Evolutionary conservation across 2,113 vertebrate genomes (phyloP).

Genomic region (Toxotes chatareus): DNA sequence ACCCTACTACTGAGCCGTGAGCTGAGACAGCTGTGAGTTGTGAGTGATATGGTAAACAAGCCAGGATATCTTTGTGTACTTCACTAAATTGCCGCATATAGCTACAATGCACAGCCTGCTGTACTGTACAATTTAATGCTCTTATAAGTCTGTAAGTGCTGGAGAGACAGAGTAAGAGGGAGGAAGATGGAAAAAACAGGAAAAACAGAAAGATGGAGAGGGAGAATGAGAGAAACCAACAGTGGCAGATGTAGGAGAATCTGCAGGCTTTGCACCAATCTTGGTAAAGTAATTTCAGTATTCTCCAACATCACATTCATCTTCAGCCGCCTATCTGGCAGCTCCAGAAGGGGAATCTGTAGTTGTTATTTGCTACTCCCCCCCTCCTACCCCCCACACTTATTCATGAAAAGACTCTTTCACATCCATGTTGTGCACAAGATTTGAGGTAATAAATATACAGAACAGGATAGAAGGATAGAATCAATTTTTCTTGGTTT

Average conservation of each 20-base stretch:
- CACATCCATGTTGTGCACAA: constrained; percentile 26
- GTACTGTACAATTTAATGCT: background rate
- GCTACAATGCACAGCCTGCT: background rate
- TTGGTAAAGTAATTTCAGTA: constrained; percentile 34
- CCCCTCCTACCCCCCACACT: background rate
- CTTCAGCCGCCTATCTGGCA: constrained; percentile 35
- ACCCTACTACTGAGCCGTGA: constrained; percentile 17
- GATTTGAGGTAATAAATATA: constrained; percentile 46
- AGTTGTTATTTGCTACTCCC: constrained; percentile 30
- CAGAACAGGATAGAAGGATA: too few relatives aligned
- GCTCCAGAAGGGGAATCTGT: constrained; percentile 38
- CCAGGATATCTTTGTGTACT: background rate
- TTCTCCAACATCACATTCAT: constrained; percentile 38
- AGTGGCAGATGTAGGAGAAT: background rate
- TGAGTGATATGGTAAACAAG: background rate
- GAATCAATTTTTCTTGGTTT: constrained; percentile 36
- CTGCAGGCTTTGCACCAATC: constrained; percentile 27
- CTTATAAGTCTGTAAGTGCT: background rate
- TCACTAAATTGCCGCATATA: background rate
- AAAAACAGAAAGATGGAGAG: background rate
- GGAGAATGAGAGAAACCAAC: background rate
- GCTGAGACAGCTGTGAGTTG: background rate
- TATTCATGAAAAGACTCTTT: constrained; percentile 54
- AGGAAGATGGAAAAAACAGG: background rate
- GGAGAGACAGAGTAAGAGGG: background rate